Base-by-base conservation (phyloP, 2,888 invertebrate genomes). In the Troides aeacus region DNA sequence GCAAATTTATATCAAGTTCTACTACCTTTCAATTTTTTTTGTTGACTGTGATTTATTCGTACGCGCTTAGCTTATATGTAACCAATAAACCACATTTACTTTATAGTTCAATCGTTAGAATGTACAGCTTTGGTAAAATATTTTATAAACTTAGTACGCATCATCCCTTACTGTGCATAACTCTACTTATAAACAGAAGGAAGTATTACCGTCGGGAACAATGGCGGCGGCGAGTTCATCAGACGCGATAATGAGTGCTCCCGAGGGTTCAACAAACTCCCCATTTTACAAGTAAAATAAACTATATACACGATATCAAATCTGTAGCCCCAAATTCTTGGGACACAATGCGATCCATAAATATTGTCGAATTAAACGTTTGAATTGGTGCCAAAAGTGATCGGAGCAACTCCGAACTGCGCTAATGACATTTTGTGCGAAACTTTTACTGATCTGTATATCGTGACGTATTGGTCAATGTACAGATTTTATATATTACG, bases 201-300 rank as follows among this genome's bases (percentile, higher is more conserved):
- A 76, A 78, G 82, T 83, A 82, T 81, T 80, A 82, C 79, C 81
- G 74, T 77, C 84, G 76, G 85, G 83, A 87, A 90, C 90, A 90
- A 90, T 89, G 82, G 86, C 83, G 79, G 76, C 82, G 83, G 83
- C 85, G 86, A 86, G 90, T 89, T 88, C 90, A 87, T 89, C 87
- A 90, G 80, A 86, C 89, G 85, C 86, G 87, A 89, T 90, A 90
- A 91, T 91, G 86, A 89, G 86, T 86, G 84, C 87, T 87, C 89
- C 88, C 86, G 82, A 82, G 86, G 86, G 92, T 89, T 91, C 92
- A 91, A 90, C 81, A 89, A 90, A 90, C 92, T 87, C 79, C 80
- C 84, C 77, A 85, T 88, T 90, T 86, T 81, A 87, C 87, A 84
- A 80, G 79, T 81, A 75, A 88, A 89, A 85, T 86, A 83, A 82